Evolutionary conservation across 2,888 invertebrate genomes (phyloP), one percentile per base, ranked within the genome.

Genomic region (Rosalia funebris): DNA sequence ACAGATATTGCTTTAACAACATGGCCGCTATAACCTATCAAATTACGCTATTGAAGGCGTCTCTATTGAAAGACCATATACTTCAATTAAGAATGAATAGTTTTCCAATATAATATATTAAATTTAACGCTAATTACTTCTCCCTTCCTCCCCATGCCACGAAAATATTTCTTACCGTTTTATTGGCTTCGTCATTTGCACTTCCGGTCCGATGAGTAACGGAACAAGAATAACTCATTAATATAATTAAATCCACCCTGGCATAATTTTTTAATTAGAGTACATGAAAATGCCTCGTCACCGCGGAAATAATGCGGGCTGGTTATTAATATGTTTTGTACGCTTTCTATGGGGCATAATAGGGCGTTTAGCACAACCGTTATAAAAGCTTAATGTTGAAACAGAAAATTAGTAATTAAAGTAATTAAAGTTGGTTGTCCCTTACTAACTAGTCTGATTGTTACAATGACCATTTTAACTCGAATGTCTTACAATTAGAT

Each of bases 221-320:
- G n/a, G n/a, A n/a, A n/a, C n/a, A 20, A 45, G 34, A 19, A 42
- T 39, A 31, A 55, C 45, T 47, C 58, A 62, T 62, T 62, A 53
- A 53, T 16, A 32, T 59, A 59, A 62, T 62, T 62, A 52, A 54
- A 56, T 12, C 37, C 37, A 19, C n/a, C 16, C 56, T 39, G 58
- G 34, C 52, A 52, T 52, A 42, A 46, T 56, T 62, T 62, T 62
- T 55, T 55, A 62, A 62, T 62, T 59, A 59, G 42, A 41, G 39
- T 47, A 41, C 31, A 58, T 44, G 25, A 57, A 20, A 50, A 39
- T 41, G 50, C 12, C n/a, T 7, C 3, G 10, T 20, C 15, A 10
- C 37, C 25, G 39, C 20, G 25, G 37, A 50, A 36, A 15, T 10
- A 5, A 14, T 39, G 3, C 12, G 10, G 17, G 47, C 37, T 41